These are phyloP conservation scores for Dichetophora obliterata DNA, from an alignment of 2,888 invertebrate genomes.

Conservation along the genomic window DNA sequence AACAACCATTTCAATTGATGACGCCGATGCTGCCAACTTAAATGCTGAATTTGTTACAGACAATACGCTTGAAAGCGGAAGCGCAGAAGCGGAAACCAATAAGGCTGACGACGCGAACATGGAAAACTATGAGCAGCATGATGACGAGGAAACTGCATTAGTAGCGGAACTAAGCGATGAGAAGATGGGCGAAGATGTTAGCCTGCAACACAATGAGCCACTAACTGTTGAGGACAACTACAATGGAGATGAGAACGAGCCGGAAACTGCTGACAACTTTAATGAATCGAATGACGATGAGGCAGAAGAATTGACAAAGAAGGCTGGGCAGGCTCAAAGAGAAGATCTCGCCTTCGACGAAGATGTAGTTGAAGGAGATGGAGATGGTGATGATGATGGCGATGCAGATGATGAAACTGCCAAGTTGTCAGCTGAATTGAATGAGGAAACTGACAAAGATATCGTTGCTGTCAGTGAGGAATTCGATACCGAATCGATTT, in stretches of 20 bases:
- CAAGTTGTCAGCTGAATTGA: constrained; percentile 43
- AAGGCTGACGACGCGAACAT: constrained; percentile 49
- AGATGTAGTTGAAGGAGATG: constrained; percentile 22
- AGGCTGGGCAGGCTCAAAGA: constrained; percentile 33
- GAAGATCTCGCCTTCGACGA: constrained; percentile 39
- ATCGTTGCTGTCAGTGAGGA: constrained; percentile 24
- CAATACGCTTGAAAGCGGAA: constrained; percentile 55
- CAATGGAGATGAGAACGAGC: constrained; percentile 28
- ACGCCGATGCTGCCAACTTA: constrained; percentile 45
- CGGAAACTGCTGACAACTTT: constrained; percentile 58
- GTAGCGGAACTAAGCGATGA: constrained; percentile 38
- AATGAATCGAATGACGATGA: constrained; percentile 52
- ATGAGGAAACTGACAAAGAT: constrained; percentile 24
- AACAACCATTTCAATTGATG: constrained; percentile 45
- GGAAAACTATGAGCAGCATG: constrained; percentile 37
- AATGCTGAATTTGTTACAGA: constrained; percentile 53
- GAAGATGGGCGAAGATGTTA: constrained; percentile 37
- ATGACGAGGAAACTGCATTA: constrained; percentile 48
- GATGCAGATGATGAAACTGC: constrained; percentile 22
- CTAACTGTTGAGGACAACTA: constrained; percentile 44
- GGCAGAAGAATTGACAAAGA: constrained; percentile 1
- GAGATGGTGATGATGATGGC: constrained; percentile 12
- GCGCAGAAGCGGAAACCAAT: constrained; percentile 58
- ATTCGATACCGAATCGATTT: constrained; percentile 37
- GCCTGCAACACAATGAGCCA: constrained; percentile 4